Conservation (phyloP, 2,113 vertebrate genomes). For the Neolamprologus cancellatus region DNA sequence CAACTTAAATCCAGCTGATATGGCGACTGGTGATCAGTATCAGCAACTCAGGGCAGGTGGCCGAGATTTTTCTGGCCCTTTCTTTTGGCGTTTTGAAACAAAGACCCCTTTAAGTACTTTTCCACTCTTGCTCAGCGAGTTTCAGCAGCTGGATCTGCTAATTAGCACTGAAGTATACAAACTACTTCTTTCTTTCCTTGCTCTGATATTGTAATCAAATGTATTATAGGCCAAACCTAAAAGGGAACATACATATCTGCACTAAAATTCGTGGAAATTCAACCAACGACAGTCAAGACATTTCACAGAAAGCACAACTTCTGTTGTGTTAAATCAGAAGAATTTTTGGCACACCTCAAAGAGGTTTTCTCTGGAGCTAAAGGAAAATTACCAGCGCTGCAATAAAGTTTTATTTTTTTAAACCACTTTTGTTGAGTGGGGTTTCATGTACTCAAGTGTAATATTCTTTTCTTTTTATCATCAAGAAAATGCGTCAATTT, state of each 20-base stretch:
- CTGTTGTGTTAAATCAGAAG: not conserved
- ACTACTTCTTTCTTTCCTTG: not conserved
- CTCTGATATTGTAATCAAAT: not conserved
- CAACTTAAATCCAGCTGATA: not conserved
- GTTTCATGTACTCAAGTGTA: not conserved
- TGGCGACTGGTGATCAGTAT: not conserved
- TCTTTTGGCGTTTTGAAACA: not conserved
- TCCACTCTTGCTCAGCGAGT: not conserved
- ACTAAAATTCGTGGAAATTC: not conserved
- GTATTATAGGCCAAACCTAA: not conserved
- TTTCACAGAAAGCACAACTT: not conserved
- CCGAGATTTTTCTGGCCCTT: not conserved
- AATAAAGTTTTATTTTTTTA: not conserved
- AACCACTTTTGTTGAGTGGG: not conserved
- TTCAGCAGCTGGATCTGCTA: not conserved
- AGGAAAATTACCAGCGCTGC: not conserved
- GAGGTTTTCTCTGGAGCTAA: not conserved
- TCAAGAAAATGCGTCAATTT: not conserved
- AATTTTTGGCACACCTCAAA: not conserved
- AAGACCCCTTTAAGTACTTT: not conserved
- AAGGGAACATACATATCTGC: not conserved
- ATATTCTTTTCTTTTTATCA: not conserved
- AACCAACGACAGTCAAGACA: not conserved
- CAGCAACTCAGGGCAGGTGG: not conserved
- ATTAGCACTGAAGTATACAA: not conserved